A percentile compares a stretch with the other conserved stretches of the same genome.
Evolutionary conservation across 1,140 invertebrate genomes (phyloP).

Genomic region (Pseudachorutes palmiensis): DNA sequence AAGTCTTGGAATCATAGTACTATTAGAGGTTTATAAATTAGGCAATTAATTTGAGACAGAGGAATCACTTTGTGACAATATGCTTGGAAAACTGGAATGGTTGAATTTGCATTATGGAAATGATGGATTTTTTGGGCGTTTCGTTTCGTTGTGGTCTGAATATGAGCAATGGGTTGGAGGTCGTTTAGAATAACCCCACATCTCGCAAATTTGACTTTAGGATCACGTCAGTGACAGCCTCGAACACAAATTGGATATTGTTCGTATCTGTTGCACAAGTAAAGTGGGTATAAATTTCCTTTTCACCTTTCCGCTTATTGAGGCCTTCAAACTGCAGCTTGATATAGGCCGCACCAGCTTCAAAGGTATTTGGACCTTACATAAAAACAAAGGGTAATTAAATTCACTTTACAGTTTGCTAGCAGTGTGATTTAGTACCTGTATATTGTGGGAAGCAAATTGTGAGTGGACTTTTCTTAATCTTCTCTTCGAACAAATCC

Average conservation of each 20-base stretch:
- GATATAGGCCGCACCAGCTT: slow-evolving; percentile 78
- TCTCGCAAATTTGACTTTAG: slow-evolving; percentile 90
- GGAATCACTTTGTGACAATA: too few species aligned
- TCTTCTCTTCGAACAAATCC: slow-evolving; percentile 92
- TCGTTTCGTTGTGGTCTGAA: too few species aligned
- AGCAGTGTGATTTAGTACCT: slow-evolving; percentile 49
- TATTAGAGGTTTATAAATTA: too few species aligned
- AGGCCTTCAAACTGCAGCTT: slow-evolving; percentile 81
- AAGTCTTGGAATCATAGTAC: too few species aligned
- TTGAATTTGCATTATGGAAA: too few species aligned
- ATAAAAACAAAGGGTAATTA: slow-evolving; percentile 30
- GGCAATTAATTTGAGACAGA: too few species aligned
- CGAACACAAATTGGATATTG: slow-evolving; percentile 87
- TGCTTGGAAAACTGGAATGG: too few species aligned
- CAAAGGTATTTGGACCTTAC: slow-evolving; percentile 71
- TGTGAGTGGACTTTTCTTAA: slow-evolving; percentile 78
- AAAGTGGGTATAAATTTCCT: slow-evolving; percentile 87
- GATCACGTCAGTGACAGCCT: slow-evolving; percentile 84
- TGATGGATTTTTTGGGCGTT: too few species aligned
- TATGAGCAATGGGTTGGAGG: too few species aligned
- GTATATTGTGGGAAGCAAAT: slow-evolving; percentile 92
- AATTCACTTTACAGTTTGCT: not conserved
- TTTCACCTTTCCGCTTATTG: slow-evolving; percentile 75
- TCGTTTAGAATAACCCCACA: slow-evolving; percentile 66
- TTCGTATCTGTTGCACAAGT: slow-evolving; percentile 86